These are phyloP conservation scores for Amphiduros pacificus DNA, from an alignment of 2,888 invertebrate species.

Conservation along the genomic window DNA sequence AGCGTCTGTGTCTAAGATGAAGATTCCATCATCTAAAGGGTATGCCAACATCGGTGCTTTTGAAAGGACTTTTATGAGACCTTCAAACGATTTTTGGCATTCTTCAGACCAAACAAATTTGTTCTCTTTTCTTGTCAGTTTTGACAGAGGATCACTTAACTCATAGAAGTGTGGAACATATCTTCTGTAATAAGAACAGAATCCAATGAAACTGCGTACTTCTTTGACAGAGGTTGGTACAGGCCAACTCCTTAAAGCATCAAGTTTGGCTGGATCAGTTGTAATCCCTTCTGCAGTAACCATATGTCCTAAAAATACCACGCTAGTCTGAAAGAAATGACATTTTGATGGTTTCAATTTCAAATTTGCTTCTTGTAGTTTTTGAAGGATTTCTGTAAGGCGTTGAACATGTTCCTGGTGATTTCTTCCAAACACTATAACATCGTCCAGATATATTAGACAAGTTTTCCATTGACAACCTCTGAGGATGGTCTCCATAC, in stretches of 20 bases:
- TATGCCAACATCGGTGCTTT: conserved; percentile 19
- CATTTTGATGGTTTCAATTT: conserved; percentile 26
- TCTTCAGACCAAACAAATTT: conserved; percentile 10
- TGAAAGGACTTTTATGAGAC: conserved; percentile 14
- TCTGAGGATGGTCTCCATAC: background rate
- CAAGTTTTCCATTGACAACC: conserved; percentile 2
- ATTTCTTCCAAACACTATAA: conserved; percentile 22
- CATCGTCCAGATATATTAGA: conserved; percentile 26
- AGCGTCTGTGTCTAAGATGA: conserved; percentile 26
- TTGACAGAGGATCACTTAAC: conserved; percentile 20
- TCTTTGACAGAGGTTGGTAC: conserved; percentile 25
- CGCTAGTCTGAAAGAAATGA: conserved; percentile 1
- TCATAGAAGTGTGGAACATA: conserved; percentile 27
- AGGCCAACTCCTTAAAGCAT: conserved; percentile 23
- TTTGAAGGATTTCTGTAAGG: conserved; percentile 24
- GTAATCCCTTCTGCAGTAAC: background rate
- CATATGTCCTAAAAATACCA: conserved; percentile 9
- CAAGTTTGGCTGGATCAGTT: conserved; percentile 1
- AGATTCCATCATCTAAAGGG: conserved; percentile 2
- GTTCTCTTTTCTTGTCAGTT: conserved; percentile 20
- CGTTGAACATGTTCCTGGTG: conserved; percentile 13
- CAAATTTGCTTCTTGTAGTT: conserved; percentile 12
- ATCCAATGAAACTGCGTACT: conserved; percentile 30
- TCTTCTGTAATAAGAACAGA: conserved; percentile 29
- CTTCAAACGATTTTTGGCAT: conserved; percentile 16